phyloP scores from a whole-genome alignment of 2,113 vertebrate genomes.

The Amazona guildingii region DNA sequence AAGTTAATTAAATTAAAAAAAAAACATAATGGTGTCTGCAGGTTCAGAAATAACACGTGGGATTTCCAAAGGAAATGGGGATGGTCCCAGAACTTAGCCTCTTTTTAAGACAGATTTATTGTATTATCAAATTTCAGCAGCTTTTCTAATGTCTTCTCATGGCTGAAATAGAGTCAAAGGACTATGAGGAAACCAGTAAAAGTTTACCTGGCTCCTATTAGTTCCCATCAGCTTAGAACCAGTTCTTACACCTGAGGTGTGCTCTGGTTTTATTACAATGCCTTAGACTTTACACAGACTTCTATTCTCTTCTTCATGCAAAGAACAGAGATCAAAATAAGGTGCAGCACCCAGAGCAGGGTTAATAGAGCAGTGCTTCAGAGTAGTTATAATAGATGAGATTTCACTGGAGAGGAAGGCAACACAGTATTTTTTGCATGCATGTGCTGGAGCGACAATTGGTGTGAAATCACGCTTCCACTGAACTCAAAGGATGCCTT shows the following conservation, averaged over 20 bases:
- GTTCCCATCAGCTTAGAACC: background rate
- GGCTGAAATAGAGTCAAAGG: background rate
- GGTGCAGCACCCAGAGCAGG: background rate
- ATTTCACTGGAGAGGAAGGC: background rate
- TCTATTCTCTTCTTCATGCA: background rate
- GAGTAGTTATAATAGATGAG: background rate
- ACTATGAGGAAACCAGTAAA: background rate
- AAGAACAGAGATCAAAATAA: background rate
- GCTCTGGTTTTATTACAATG: background rate
- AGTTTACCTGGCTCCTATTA: background rate
- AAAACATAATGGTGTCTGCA: slow-evolving; percentile 32
- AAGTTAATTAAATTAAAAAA: slow-evolving; percentile 65
- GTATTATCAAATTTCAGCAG: background rate
- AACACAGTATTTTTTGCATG: background rate
- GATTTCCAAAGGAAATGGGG: slow-evolving; percentile 17
- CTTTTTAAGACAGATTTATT: background rate
- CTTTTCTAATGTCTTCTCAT: background rate
- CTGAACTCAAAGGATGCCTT: background rate
- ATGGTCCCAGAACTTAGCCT: background rate
- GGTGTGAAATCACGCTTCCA: background rate
- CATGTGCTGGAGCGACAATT: accelerated
- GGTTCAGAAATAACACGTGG: slow-evolving; percentile 49
- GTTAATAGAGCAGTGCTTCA: background rate
- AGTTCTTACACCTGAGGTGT: background rate
- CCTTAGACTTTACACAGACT: background rate